These are phyloP conservation scores for Netelia melanura DNA, from an alignment of 2,888 invertebrate species.

Conservation along the genomic window DNA sequence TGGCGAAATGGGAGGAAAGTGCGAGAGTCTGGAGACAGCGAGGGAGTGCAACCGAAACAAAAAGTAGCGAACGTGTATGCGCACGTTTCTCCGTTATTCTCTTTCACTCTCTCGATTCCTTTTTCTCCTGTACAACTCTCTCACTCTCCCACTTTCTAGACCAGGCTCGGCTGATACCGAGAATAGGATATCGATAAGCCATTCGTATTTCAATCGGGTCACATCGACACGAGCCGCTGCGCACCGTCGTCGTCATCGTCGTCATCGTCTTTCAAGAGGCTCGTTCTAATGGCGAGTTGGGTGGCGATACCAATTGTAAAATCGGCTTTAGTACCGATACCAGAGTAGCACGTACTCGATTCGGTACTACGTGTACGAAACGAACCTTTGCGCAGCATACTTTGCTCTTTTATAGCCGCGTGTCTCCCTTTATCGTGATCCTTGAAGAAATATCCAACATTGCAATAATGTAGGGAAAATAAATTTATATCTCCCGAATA, in stretches of 20 bases:
- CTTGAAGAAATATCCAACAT: slow-evolving; percentile 44
- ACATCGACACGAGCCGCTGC: slow-evolving; percentile 41
- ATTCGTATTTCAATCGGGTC: slow-evolving; percentile 75
- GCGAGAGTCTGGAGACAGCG: slow-evolving; percentile 52
- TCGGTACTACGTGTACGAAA: slow-evolving; percentile 63
- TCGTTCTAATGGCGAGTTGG: slow-evolving; percentile 74
- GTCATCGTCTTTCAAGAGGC: slow-evolving; percentile 57
- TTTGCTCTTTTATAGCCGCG: slow-evolving; percentile 56
- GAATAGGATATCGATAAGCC: slow-evolving; percentile 76
- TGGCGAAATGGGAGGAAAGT: slow-evolving; percentile 34
- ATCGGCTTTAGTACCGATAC: slow-evolving; percentile 60
- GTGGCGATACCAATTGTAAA: slow-evolving; percentile 69
- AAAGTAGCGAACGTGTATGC: slow-evolving; percentile 47
- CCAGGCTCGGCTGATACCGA: slow-evolving; percentile 51
- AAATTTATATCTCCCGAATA: slow-evolving; percentile 5
- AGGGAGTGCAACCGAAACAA: slow-evolving; percentile 41
- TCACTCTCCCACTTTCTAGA: slow-evolving; percentile 28
- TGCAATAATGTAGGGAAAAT: slow-evolving; percentile 10
- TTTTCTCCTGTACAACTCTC: slow-evolving; percentile 23
- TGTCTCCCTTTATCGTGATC: slow-evolving; percentile 56
- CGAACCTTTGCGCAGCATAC: slow-evolving; percentile 31
- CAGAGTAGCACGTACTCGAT: slow-evolving; percentile 3
- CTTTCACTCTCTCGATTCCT: slow-evolving; percentile 20
- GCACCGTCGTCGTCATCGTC: slow-evolving; percentile 44
- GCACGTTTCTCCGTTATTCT: slow-evolving; percentile 63